These are phyloP conservation scores for Callosobruchus maculatus DNA, from an alignment of 2,888 invertebrate species.

Conservation along the genomic window DNA sequence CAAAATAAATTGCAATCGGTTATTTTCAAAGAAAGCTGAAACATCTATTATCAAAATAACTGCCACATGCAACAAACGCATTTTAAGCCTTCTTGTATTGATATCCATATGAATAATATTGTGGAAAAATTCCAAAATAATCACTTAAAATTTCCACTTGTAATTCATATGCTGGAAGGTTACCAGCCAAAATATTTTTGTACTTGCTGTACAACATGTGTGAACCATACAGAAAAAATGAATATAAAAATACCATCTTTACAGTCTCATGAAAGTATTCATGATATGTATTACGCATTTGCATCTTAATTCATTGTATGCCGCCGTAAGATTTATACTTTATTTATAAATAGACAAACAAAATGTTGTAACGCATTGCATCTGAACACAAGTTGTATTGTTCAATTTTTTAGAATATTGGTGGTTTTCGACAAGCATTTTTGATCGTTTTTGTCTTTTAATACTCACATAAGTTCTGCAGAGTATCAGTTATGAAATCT, in stretches of 20 bases:
- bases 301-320: neutral
- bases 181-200: neutral
- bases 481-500: no score
- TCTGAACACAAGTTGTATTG: neutral
- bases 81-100: neutral
- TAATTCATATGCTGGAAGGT: neutral
- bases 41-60: no score
- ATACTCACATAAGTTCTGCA: no score
- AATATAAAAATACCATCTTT: neutral
- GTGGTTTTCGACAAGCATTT: no score
- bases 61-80: no score
- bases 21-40: no score
- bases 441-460: no score
- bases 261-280: neutral
- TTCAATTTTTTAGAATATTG: no score
- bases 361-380: neutral
- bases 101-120: neutral
- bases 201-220: neutral
- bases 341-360: neutral
- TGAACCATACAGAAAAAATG: neutral
- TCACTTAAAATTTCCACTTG: neutral
- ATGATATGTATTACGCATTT: neutral
- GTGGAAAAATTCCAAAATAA: neutral
- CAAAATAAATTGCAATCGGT: no score
- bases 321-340: neutral